Evolutionary conservation across 2,113 vertebrate genomes (phyloP).

Genomic region (Ranitomeya imitator): DNA sequence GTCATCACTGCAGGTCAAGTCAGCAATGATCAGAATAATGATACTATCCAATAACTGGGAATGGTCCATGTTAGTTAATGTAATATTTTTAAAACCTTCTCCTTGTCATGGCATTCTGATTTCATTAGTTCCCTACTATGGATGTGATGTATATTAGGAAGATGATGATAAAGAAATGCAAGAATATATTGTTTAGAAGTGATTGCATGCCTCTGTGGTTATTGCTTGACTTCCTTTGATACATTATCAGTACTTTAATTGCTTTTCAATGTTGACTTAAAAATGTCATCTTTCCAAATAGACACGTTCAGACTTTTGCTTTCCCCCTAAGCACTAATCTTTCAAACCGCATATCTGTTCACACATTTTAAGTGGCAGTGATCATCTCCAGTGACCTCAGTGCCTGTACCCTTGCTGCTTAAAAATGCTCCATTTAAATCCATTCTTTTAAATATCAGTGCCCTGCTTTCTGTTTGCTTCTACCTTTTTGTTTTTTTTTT

Average conservation of each 20-base stretch:
- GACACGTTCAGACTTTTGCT: neutral
- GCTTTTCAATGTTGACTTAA: conserved; percentile 29
- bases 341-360: neutral
- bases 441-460: neutral
- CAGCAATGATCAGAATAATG: no score
- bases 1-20: no score
- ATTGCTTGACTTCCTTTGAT: conserved; percentile 34
- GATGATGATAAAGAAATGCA: neutral
- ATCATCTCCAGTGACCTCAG: neutral
- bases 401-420: neutral
- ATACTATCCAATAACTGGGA: no score
- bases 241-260: conserved; percentile 37
- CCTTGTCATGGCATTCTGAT: neutral
- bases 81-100: neutral
- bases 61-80: no score
- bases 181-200: conserved; percentile 3
- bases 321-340: conserved; percentile 16
- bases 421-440: neutral
- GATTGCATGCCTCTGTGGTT: conserved; percentile 10
- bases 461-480: neutral
- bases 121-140: neutral
- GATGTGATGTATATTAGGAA: neutral
- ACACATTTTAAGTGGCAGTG: conserved; percentile 3
- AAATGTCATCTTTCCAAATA: conserved; percentile 24
- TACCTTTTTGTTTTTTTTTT: neutral